Conservation (phyloP, 2,888 invertebrate species). For the Sialis fuliginosa region DNA sequence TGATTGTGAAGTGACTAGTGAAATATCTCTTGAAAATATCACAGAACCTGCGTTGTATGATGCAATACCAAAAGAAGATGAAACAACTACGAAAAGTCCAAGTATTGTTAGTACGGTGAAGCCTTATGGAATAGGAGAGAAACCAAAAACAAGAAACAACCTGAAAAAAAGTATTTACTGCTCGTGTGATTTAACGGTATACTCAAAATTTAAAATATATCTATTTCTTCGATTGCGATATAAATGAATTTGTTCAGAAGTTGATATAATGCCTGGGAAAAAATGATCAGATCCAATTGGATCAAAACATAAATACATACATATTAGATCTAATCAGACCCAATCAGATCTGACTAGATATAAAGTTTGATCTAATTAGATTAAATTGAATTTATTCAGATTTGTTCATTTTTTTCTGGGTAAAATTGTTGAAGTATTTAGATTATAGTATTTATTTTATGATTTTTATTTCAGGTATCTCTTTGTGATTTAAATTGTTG, state of each 20-base stretch:
- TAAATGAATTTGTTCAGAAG: too few species aligned
- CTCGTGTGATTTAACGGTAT: slow-evolving; percentile 36
- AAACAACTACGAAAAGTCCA: slow-evolving; percentile 2
- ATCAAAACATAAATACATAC: too few species aligned
- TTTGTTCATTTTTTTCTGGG: neutral
- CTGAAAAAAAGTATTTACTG: slow-evolving; percentile 25
- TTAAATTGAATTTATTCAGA: too few species aligned
- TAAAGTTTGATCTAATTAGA: too few species aligned
- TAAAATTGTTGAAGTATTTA: neutral
- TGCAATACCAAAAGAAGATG: too few species aligned
- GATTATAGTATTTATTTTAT: neutral
- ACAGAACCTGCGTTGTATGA: neutral
- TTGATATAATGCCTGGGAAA: too few species aligned
- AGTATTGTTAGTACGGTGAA: neutral
- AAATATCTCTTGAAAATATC: slow-evolving; percentile 6
- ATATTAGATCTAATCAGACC: too few species aligned
- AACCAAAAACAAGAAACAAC: slow-evolving; percentile 8
- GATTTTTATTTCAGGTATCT: slow-evolving; percentile 26
- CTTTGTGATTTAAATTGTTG: slow-evolving; percentile 72
- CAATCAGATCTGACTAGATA: too few species aligned
- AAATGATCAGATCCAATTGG: too few species aligned
- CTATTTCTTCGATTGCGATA: neutral
- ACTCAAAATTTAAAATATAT: slow-evolving; percentile 6
- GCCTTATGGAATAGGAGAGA: slow-evolving; percentile 2
- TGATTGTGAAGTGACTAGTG: too few species aligned